Conservation (phyloP, 37 sponge, comb jelly and placozoan genomes). For the Ianthella basta region DNA sequence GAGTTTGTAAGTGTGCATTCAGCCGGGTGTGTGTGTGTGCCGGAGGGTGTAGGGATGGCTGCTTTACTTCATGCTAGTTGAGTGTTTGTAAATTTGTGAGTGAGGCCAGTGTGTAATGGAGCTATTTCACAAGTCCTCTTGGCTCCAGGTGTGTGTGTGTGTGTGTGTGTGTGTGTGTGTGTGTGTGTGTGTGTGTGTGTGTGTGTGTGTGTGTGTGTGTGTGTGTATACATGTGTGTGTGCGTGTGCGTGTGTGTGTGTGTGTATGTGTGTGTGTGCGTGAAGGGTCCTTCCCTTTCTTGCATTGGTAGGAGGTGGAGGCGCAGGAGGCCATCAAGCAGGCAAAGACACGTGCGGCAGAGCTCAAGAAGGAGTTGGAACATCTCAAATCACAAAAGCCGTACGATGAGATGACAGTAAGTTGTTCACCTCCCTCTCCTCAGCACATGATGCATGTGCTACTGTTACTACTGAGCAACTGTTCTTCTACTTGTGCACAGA, state of each 20-base stretch:
- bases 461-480: background rate
- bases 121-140: too few relatives aligned
- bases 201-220: too few relatives aligned
- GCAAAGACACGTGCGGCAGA: slow-evolving; percentile 40
- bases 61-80: too few relatives aligned
- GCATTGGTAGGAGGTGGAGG: slow-evolving; percentile 36
- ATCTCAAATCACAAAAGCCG: slow-evolving; percentile 71
- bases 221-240: too few relatives aligned
- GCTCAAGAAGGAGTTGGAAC: slow-evolving; percentile 54
- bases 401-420: slow-evolving; percentile 87
- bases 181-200: too few relatives aligned
- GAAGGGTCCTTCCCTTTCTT: background rate
- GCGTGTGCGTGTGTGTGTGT: too few relatives aligned
- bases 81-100: too few relatives aligned
- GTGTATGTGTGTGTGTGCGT: too few relatives aligned
- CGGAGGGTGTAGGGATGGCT: background rate
- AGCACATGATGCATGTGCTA: background rate
- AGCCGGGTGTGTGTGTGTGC: background rate
- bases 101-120: too few relatives aligned
- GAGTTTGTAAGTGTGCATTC: slow-evolving; percentile 41
- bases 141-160: too few relatives aligned
- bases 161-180: too few relatives aligned
- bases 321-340: slow-evolving; percentile 34
- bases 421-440: background rate
- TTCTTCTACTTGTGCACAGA: slow-evolving; percentile 30